Base-by-base conservation (phyloP, 2,113 vertebrate genomes). In the Neotoma lepida region DNA sequence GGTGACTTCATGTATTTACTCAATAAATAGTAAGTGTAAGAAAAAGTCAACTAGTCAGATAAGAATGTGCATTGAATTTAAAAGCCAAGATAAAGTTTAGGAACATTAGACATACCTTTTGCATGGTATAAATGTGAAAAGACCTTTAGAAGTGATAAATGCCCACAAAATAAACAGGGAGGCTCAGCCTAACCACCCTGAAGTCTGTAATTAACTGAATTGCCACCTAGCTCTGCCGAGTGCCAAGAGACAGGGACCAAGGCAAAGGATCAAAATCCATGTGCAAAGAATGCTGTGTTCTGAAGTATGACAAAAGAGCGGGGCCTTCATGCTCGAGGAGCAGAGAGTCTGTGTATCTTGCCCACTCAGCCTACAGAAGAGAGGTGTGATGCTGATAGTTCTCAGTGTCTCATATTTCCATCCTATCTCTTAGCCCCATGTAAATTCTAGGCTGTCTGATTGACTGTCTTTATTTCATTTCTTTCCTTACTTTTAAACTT, bases 401-500 rank as follows among this genome's bases (percentile, higher is more conserved):
- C 63, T 58, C 10, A 49, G 2, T 0, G 2, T 82, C 39, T 58
- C 33, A 41, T 5, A 33, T 2, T 28, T 18, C 49, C 10, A 8
- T 54, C 30, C n/a, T 10, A 20, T 85, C 26, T 26, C 39, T 30
- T 56, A 77, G 17, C 9, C 28, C 12, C 6, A 7, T 3, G 20
- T 20, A 4, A 1, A 6, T 18, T 3, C 4, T 54, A 44, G 12
- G 0, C 39, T 87, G 18, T 56, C 46, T 35, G 4, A 10, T 13
- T 64, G 15, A 10, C 22, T 49, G 20, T 63, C 24, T 86, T 89
- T 28, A 76, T 70, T 71, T 87, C 63, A 46, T 44, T 66, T 33
- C 28, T 78, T 49, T 61, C 44, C 35, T 89, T 64, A 64, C 74
- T 86, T 93, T 89, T 84, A 94, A 95, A 56, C 41, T 74, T 2